A percentile compares a stretch with the other conserved stretches of the same genome.
These are phyloP conservation scores for Galerucella pusilla DNA, from an alignment of 2,888 invertebrate species.

Conservation along the genomic window DNA sequence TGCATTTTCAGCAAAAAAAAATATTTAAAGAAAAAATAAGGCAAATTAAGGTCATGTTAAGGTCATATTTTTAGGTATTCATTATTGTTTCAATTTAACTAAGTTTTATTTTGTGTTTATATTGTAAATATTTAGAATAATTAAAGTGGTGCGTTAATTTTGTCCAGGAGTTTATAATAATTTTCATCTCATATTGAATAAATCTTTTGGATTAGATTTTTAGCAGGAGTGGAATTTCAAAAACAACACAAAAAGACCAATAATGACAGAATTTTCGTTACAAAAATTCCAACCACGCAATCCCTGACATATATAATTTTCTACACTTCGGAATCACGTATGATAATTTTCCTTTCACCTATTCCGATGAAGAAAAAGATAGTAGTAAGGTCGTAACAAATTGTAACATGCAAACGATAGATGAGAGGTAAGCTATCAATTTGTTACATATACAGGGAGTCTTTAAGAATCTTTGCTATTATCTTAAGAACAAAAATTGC, in stretches of 20 bases:
- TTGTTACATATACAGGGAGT: neutral
- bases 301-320: neutral
- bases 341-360: neutral
- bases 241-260: neutral
- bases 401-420: neutral
- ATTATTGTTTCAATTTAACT: no score
- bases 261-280: neutral
- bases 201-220: neutral
- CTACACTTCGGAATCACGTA: neutral
- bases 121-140: no score
- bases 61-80: no score
- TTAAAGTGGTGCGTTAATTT: no score
- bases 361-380: neutral
- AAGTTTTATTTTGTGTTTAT: no score
- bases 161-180: no score
- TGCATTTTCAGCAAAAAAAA: no score
- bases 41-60: no score
- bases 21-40: no score
- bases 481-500: neutral
- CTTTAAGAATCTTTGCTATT: neutral
- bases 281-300: neutral
- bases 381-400: neutral
- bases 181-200: no score
- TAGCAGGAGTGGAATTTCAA: neutral
- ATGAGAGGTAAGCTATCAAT: neutral